phyloP scores from a whole-genome alignment of 2,113 vertebrate species.

The Oreochromis spilurus region DNA sequence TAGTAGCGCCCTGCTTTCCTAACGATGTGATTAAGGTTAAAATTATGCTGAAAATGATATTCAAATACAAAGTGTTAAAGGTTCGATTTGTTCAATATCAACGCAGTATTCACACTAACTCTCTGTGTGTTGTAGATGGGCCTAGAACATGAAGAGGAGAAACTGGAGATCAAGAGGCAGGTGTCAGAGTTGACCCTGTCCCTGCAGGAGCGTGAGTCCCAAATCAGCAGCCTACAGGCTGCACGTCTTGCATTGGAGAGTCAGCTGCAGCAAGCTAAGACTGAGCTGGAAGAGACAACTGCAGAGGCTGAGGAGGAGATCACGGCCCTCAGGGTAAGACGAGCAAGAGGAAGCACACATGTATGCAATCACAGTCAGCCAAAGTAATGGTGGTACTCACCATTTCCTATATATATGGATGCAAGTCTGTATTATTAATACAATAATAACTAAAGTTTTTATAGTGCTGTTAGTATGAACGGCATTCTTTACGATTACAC shows the following conservation, averaged over 20 bases:
- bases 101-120: not conserved
- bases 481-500: not conserved
- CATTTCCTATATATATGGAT: not conserved
- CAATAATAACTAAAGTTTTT: not conserved
- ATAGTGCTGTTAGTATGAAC: not conserved
- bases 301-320: constrained; percentile 98
- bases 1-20: not conserved
- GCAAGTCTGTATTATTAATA: not conserved
- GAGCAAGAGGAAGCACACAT: not conserved
- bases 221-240: constrained; percentile 90
- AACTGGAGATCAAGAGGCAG: constrained; percentile 93
- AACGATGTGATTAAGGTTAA: not conserved
- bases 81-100: not conserved
- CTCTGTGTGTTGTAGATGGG: constrained; percentile 77
- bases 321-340: constrained; percentile 89
- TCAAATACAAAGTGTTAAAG: not conserved
- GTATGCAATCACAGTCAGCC: not conserved
- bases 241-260: constrained; percentile 89
- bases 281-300: constrained; percentile 94
- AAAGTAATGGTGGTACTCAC: not conserved
- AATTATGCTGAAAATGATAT: not conserved
- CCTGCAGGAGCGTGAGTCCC: constrained; percentile 92
- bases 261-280: constrained; percentile 94
- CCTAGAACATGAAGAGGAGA: constrained; percentile 93
- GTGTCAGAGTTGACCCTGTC: constrained; percentile 93